Evolutionary conservation across 2,797 vertebrate genomes (phyloP).

Genomic region (Sebastes nivosus): DNA sequence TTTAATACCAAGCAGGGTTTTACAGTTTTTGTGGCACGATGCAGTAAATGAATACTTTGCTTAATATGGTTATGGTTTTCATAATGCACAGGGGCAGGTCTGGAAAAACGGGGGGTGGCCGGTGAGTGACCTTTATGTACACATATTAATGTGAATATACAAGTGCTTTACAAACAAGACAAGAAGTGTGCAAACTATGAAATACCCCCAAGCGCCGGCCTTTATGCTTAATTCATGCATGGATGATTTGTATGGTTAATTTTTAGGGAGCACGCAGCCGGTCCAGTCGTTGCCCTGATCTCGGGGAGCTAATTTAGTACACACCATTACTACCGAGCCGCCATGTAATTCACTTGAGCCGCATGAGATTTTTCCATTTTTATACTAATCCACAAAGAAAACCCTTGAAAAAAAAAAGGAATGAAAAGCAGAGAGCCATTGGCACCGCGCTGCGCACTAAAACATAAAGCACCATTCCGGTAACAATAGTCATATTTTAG

Average conservation of each 20-base stretch:
- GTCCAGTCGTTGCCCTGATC: not conserved
- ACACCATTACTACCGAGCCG: slow-evolving; percentile 13
- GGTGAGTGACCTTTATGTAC: not conserved
- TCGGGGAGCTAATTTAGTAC: slow-evolving; percentile 46
- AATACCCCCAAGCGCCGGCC: not conserved
- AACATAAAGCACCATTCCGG: slow-evolving; percentile 18
- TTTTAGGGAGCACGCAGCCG: slow-evolving; percentile 22
- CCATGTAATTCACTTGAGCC: slow-evolving; percentile 22
- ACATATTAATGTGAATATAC: not conserved
- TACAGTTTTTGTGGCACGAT: not conserved
- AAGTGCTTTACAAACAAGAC: not conserved
- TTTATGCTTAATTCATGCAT: not conserved
- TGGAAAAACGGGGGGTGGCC: not conserved
- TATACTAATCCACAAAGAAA: slow-evolving; percentile 24
- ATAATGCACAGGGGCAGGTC: not conserved
- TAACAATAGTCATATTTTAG: slow-evolving; percentile 63
- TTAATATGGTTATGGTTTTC: not conserved
- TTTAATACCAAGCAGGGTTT: not conserved
- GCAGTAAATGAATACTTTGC: not conserved
- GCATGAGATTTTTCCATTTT: slow-evolving; percentile 31
- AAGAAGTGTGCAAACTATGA: not conserved
- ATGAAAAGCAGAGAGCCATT: not conserved
- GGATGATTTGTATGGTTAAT: slow-evolving; percentile 46
- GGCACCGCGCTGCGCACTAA: slow-evolving; percentile 23
- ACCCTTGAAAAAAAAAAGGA: not conserved